Base-by-base conservation (phyloP, 2,797 vertebrate genomes). In the Aulostomus chinensis region DNA sequence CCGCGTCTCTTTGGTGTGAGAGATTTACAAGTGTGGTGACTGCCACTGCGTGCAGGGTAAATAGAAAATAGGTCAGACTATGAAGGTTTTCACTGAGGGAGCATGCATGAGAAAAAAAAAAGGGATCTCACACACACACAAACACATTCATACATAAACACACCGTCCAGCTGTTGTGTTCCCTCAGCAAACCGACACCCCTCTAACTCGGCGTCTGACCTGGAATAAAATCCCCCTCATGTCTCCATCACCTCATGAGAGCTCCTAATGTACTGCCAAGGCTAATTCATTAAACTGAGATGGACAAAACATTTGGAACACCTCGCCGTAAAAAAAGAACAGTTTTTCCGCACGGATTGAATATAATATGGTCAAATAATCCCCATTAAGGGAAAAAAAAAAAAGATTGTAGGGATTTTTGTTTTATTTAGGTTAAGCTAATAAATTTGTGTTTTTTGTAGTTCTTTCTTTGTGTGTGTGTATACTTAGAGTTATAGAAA, bases 41-140 rank as follows among this genome's bases (percentile, higher is more conserved):
- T 53, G 15, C 46, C 7, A 51, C 20, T 38, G 46, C 62, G 54
- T 56, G 32, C 46, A 28, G 41, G 40, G 35, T 49, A 57, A 73
- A 69, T 37, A 69, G 60, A 69, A 80, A 81, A 71, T 81, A 70
- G 72, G 71, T 80, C 74, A 75, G 29, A 33, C 52, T 78, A 48
- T 51, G 58, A 64, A 64, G 34, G 50, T 26, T 48, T 66, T 48
- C 7, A 40, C 49, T 54, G n/a, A 32, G 18, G 50, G 48, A 63
- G 41, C 61, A 56, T 48, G 17, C 40, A 58, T 41, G 18, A 58
- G 45, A 61, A 37, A 63, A 61, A 37, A 63, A 55, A 65, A 31
- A 5, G 36, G 37, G 40, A 58, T 54, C 22, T 38, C 35, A 35
- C 52, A 50, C 52, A 39, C n/a, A 50, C 21, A 34, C 30, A 20